phyloP scores from a whole-genome alignment of 2,888 invertebrate genomes.

The Petrophora chlorosata region DNA sequence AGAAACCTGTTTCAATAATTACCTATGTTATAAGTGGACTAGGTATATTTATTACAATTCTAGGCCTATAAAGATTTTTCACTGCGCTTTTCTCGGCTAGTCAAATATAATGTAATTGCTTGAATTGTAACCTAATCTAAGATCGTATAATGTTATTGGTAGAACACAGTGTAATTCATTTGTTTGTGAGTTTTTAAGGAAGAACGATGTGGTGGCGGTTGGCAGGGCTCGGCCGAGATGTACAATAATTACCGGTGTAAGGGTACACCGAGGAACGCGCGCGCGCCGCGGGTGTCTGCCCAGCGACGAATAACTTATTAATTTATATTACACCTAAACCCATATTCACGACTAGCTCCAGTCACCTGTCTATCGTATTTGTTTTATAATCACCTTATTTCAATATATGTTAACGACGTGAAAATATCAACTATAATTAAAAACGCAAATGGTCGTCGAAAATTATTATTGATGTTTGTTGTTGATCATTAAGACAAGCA shows the following conservation, averaged over 20 bases:
- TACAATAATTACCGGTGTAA: constrained; percentile 49
- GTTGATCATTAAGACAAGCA: constrained; percentile 64
- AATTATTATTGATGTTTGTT: constrained; percentile 62
- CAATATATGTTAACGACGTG: constrained; percentile 75
- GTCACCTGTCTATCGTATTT: constrained; percentile 79
- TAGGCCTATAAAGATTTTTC: no score
- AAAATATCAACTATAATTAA: constrained; percentile 80
- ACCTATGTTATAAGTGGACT: no score
- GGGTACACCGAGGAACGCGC: constrained; percentile 40
- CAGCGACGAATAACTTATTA: constrained; percentile 74
- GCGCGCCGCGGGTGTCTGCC: constrained; percentile 62
- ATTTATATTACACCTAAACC: constrained; percentile 76
- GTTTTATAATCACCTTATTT: constrained; percentile 72
- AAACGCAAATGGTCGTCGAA: constrained; percentile 67
- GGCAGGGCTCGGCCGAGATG: constrained; percentile 37
- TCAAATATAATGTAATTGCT: not conserved
- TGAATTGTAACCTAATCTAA: not conserved
- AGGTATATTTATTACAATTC: no score
- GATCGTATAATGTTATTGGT: not conserved
- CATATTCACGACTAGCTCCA: constrained; percentile 67
- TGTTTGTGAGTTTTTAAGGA: constrained; percentile 8
- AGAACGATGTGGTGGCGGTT: constrained; percentile 30
- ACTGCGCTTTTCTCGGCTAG: no score
- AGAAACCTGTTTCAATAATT: no score
- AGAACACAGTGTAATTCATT: not conserved